phyloP scores from a whole-genome alignment of 2,888 invertebrate species.

The Cheilosia vulpina region DNA sequence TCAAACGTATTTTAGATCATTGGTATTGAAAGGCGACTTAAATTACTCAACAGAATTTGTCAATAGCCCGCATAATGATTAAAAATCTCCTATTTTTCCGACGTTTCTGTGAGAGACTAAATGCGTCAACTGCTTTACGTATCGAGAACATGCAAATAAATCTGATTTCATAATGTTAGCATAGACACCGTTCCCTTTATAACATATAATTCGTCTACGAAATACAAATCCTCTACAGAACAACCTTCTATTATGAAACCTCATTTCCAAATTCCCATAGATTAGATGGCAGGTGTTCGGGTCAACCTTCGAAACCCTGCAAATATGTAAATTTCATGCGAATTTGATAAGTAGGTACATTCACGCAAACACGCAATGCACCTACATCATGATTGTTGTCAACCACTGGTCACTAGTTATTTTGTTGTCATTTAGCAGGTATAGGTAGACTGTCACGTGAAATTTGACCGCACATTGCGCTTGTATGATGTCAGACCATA shows the following conservation, averaged over 20 bases:
- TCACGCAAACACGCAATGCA: conserved; percentile 35
- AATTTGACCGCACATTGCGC: conserved; percentile 31
- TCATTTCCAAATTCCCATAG: neutral
- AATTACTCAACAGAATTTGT: too few species aligned
- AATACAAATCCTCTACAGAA: neutral
- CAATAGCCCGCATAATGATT: too few species aligned
- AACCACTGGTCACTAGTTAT: conserved; percentile 9
- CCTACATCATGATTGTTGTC: conserved; percentile 3
- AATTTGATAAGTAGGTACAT: conserved; percentile 6
- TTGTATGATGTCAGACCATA: neutral
- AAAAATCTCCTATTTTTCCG: too few species aligned
- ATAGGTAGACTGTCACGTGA: conserved; percentile 38
- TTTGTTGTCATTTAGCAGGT: conserved; percentile 21
- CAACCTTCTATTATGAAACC: neutral
- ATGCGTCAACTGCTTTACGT: too few species aligned
- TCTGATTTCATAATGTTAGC: too few species aligned
- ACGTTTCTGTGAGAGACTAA: too few species aligned
- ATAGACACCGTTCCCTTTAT: too few species aligned
- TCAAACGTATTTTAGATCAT: too few species aligned
- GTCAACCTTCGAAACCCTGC: conserved; percentile 3
- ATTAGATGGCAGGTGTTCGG: conserved; percentile 8
- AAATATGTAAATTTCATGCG: conserved; percentile 11
- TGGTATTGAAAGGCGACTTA: too few species aligned
- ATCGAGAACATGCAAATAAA: too few species aligned
- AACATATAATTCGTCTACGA: neutral